These are phyloP conservation scores for Globicephala melas DNA, from an alignment of 2,113 vertebrate species.

Conservation along the genomic window DNA sequence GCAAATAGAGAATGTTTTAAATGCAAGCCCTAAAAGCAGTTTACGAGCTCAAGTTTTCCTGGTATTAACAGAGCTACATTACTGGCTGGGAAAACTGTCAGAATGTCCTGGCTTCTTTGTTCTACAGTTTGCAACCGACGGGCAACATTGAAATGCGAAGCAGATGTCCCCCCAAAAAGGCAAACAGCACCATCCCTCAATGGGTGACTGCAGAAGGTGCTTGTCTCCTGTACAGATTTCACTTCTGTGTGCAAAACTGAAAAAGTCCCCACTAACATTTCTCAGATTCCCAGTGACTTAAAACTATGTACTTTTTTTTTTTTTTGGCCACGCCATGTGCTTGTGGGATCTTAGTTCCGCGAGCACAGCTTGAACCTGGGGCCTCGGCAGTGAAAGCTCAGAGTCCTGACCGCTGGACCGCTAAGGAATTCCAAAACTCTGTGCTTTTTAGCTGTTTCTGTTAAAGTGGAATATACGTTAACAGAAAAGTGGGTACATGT, in stretches of 20 bases:
- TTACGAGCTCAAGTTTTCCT: conserved; percentile 18
- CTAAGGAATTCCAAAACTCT: neutral
- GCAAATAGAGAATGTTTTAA: neutral
- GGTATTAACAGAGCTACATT: conserved; percentile 19
- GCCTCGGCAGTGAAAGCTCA: neutral
- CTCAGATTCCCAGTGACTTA: neutral
- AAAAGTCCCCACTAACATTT: neutral
- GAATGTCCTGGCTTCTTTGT: conserved; percentile 53
- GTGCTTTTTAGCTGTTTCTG: neutral
- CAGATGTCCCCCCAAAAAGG: conserved; percentile 57
- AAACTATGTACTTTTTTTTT: neutral
- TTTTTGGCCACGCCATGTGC: neutral
- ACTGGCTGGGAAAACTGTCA: neutral
- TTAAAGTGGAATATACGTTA: neutral
- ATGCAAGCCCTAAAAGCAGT: conserved; percentile 28
- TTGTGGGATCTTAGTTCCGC: neutral
- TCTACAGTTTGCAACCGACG: conserved; percentile 32
- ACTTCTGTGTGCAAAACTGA: conserved; percentile 70
- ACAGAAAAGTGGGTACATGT: neutral
- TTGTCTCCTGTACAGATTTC: conserved; percentile 64
- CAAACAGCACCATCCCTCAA: conserved; percentile 31
- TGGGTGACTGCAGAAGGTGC: conserved; percentile 53
- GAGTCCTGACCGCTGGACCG: neutral
- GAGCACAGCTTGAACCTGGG: neutral
- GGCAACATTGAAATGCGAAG: conserved; percentile 33